A percentile compares a stretch with the other conserved stretches of the same genome.
Conservation (phyloP, 2,797 vertebrate genomes). For the Hyperoplus immaculatus region DNA sequence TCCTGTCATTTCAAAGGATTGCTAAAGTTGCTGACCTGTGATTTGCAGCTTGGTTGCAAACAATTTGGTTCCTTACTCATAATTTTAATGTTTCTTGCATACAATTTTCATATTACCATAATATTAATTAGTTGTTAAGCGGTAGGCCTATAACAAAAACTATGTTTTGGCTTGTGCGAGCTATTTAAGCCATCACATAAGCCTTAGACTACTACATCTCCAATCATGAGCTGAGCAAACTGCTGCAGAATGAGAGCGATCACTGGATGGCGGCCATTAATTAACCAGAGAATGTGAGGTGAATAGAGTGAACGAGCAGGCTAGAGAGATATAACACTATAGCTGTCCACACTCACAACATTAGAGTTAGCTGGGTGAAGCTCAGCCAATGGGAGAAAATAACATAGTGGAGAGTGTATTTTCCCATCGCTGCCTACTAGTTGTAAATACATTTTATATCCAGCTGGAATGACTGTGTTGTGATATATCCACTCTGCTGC, state of each 20-base stretch:
- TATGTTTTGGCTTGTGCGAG: not conserved
- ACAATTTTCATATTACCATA: not conserved
- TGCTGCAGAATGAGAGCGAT: slow-evolving; percentile 27
- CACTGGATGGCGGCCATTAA: slow-evolving; percentile 23
- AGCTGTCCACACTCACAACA: slow-evolving; percentile 32
- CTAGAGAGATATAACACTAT: slow-evolving; percentile 10
- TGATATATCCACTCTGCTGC: slow-evolving; percentile 20
- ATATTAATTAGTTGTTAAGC: slow-evolving; percentile 16
- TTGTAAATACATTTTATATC: slow-evolving; percentile 16
- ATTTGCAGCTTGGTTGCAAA: slow-evolving; percentile 13
- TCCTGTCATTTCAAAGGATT: slow-evolving; percentile 10
- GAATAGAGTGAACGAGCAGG: slow-evolving; percentile 22
- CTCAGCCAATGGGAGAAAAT: slow-evolving; percentile 24
- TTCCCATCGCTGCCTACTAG: slow-evolving; percentile 25
- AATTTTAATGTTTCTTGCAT: not conserved
- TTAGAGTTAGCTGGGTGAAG: slow-evolving; percentile 24
- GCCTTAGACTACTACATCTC: slow-evolving; percentile 17
- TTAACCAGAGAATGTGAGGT: slow-evolving; percentile 22
- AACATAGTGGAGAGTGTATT: slow-evolving; percentile 12
- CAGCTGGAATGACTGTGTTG: slow-evolving; percentile 25
- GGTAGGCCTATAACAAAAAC: not conserved
- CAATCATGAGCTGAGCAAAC: slow-evolving; percentile 8
- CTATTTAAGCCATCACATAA: slow-evolving; percentile 5
- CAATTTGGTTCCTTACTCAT: not conserved
- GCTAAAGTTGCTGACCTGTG: slow-evolving; percentile 5